Evolutionary conservation across 2,888 invertebrate genomes (phyloP).

Genomic region (Papilio elwesi): DNA sequence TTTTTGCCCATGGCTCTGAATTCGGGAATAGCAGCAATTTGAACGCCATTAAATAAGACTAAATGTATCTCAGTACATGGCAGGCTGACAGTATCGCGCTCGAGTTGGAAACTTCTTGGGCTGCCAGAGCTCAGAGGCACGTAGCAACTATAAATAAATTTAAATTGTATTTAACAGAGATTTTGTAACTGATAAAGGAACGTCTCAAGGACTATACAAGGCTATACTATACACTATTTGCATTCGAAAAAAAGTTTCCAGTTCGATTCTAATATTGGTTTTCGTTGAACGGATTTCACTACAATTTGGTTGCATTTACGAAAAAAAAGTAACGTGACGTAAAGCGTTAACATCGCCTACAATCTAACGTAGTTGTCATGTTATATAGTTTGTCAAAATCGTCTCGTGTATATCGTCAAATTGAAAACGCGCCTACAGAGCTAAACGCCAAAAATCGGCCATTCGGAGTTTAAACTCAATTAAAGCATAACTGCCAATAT

Average conservation of each 20-base stretch:
- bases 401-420: too few relatives aligned
- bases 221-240: background rate
- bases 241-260: too few relatives aligned
- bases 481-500: too few relatives aligned
- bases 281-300: background rate
- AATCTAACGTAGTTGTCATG: too few relatives aligned
- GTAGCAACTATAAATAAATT: constrained; percentile 4
- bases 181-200: constrained; percentile 24
- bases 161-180: background rate
- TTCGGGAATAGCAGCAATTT: constrained; percentile 19
- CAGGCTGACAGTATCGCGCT: constrained; percentile 9
- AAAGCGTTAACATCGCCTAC: too few relatives aligned
- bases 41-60: constrained; percentile 25
- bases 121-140: background rate
- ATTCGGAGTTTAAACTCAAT: too few relatives aligned
- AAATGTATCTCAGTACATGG: constrained; percentile 26
- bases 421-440: too few relatives aligned
- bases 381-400: too few relatives aligned
- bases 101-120: constrained; percentile 17
- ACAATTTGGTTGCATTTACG: too few relatives aligned
- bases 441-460: too few relatives aligned
- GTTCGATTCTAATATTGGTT: background rate
- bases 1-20: background rate
- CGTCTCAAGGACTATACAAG: background rate
- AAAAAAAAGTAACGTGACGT: too few relatives aligned